These are phyloP conservation scores for Prenolepis imparis DNA, from an alignment of 2,888 invertebrate genomes.

Conservation along the genomic window DNA sequence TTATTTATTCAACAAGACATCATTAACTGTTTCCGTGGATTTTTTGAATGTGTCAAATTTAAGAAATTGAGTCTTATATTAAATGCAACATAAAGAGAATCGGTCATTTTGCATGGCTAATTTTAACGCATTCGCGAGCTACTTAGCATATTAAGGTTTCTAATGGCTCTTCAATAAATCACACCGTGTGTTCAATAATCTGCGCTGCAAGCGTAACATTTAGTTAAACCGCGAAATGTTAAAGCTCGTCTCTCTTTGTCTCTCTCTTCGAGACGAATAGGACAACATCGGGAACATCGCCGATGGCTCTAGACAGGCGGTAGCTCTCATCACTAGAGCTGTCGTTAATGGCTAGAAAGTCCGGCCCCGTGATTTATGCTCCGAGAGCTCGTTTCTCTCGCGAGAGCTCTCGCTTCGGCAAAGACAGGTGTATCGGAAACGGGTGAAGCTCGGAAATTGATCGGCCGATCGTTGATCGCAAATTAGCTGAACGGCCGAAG, in stretches of 20 bases:
- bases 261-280: conserved; percentile 17
- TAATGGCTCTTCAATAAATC: conserved; percentile 37
- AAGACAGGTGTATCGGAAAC: conserved; percentile 33
- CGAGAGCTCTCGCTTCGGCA: conserved; percentile 32
- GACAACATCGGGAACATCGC: conserved; percentile 5
- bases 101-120: background rate
- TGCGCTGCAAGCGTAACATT: background rate
- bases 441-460: conserved; percentile 24
- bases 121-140: background rate
- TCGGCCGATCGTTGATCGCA: conserved; percentile 19
- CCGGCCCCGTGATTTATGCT: conserved; percentile 54
- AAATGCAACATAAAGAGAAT: background rate
- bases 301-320: conserved; percentile 32
- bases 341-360: conserved; percentile 70
- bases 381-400: conserved; percentile 42
- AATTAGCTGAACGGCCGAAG: conserved; percentile 14
- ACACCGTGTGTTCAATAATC: conserved; percentile 1
- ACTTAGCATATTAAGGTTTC: conserved; percentile 3
- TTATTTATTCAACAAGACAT: background rate
- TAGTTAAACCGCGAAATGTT: conserved; percentile 21
- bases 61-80: background rate
- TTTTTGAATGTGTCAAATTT: background rate
- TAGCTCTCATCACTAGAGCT: conserved; percentile 35
- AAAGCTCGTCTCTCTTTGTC: background rate
- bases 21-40: background rate